A percentile compares a stretch with the other conserved stretches of the same genome.
These are phyloP conservation scores for Epinotia nisella DNA, from an alignment of 2,888 invertebrate genomes.

Conservation along the genomic window DNA sequence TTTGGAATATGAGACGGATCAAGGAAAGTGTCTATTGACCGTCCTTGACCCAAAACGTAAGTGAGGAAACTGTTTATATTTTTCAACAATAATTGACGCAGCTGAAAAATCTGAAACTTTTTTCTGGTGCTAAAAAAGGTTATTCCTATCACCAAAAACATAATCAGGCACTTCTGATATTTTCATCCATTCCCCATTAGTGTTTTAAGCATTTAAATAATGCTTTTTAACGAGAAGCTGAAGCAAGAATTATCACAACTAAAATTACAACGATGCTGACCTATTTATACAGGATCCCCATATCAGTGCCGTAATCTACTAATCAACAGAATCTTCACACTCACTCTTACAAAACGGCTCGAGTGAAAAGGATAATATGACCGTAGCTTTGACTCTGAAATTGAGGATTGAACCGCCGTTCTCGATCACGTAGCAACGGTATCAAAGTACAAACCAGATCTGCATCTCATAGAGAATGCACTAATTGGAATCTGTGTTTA, in stretches of 20 bases:
- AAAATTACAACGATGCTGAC: constrained; percentile 7
- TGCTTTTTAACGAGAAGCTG: neutral
- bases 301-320: neutral
- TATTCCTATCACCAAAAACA: too few species aligned
- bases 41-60: too few species aligned
- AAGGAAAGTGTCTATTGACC: too few species aligned
- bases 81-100: too few species aligned
- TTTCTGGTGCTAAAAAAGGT: too few species aligned
- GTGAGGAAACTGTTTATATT: too few species aligned
- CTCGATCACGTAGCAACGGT: constrained; percentile 78
- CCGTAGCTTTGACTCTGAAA: constrained; percentile 22
- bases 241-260: constrained; percentile 11
- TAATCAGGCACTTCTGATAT: too few species aligned
- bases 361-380: constrained; percentile 3
- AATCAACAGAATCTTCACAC: constrained; percentile 13
- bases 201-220: too few species aligned
- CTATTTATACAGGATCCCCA: neutral
- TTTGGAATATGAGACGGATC: too few species aligned
- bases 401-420: constrained; percentile 57
- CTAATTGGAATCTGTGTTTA: constrained; percentile 81
- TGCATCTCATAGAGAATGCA: constrained; percentile 78
- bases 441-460: constrained; percentile 75
- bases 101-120: too few species aligned
- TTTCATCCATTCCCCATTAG: too few species aligned
- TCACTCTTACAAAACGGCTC: neutral